Evolutionary conservation across 2,113 vertebrate species (phyloP).

Genomic region (Probosciger aterrimus): DNA sequence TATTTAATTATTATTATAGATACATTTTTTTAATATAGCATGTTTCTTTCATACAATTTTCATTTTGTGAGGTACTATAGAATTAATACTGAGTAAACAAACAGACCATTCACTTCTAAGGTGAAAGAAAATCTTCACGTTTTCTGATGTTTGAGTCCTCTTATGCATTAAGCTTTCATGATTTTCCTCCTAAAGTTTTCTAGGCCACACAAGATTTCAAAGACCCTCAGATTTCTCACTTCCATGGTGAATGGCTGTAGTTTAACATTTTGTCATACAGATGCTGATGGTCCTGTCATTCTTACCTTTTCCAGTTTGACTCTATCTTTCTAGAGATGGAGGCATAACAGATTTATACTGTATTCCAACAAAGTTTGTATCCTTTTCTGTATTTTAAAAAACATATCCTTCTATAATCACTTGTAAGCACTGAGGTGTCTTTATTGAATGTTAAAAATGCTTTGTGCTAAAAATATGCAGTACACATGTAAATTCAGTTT

Average conservation of each 20-base stretch:
- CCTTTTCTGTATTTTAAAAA: background rate
- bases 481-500: background rate
- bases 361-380: background rate
- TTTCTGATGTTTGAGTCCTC: background rate
- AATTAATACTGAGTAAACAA: background rate
- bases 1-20: background rate
- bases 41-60: background rate
- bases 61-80: background rate
- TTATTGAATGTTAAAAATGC: background rate
- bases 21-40: background rate
- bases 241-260: background rate
- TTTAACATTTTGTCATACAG: background rate
- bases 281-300: background rate
- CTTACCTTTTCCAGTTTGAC: background rate
- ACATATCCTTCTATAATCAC: background rate
- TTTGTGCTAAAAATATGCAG: background rate
- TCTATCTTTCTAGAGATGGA: background rate
- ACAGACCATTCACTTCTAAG: background rate
- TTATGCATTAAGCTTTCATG: background rate
- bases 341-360: background rate
- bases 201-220: background rate
- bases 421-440: background rate
- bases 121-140: background rate
- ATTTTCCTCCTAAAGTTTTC: background rate
- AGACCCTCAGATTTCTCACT: background rate